These are phyloP conservation scores for silkworm (Bombyx mori) DNA, from an alignment of 1,140 invertebrate genomes.

Conservation along the genomic window ASM3026992v2 NC_085117.1:11117501-11118000, in stretches of 20 bases:
- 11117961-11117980: too few relatives aligned
- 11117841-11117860: too few relatives aligned
- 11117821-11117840: too few relatives aligned
- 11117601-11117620: conserved; percentile 13
- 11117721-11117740: conserved; percentile 18
- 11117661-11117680: conserved; percentile 22
- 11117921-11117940: too few relatives aligned
- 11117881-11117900: too few relatives aligned
- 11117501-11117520: conserved; percentile 13
- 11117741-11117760: conserved; percentile 10
- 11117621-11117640: conserved; percentile 29
- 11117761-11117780: too few relatives aligned
- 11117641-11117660: conserved; percentile 19
- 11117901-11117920: too few relatives aligned
- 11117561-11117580: conserved; percentile 14
- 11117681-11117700: conserved; percentile 39
- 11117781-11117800: too few relatives aligned
- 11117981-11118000: too few relatives aligned
- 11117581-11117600: conserved; percentile 9
- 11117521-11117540: conserved; percentile 15
- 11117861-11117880: too few relatives aligned
- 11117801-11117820: too few relatives aligned
- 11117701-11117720: conserved; percentile 13
- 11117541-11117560: conserved; percentile 11
- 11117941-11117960: too few relatives aligned